phyloP scores from a whole-genome alignment of 2,113 vertebrate species.

The Camelus dromedarius region DNA sequence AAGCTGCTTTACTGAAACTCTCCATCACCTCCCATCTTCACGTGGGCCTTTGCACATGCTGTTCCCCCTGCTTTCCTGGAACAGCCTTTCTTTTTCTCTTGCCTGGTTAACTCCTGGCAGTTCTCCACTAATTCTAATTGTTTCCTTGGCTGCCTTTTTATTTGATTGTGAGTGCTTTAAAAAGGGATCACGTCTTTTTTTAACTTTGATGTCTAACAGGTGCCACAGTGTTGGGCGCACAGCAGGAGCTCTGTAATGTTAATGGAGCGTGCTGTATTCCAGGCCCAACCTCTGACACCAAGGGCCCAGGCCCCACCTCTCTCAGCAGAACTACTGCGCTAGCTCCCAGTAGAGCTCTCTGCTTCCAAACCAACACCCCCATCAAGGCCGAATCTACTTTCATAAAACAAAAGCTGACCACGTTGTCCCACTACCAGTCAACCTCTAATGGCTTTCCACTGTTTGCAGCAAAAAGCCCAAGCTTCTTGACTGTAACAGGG shows the following conservation, averaged over 20 bases:
- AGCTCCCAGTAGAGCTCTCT: background rate
- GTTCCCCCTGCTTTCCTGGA: background rate
- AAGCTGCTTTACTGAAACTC: too few relatives aligned
- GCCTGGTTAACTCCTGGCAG: background rate
- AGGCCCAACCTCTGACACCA: background rate
- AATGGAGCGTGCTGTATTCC: rapidly evolving
- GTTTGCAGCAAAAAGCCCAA: background rate
- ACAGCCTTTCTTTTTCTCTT: background rate
- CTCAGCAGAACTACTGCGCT: background rate
- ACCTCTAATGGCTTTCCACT: background rate
- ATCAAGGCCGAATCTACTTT: background rate
- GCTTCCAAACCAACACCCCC: background rate
- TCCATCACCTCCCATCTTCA: background rate
- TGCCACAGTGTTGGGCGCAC: background rate
- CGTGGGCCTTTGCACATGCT: background rate
- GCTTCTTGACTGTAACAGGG: background rate
- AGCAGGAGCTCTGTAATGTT: background rate
- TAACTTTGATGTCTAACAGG: background rate
- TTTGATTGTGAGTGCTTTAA: background rate
- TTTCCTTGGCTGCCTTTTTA: background rate
- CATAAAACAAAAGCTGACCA: background rate
- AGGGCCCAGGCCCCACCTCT: background rate
- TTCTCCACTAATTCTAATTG: background rate
- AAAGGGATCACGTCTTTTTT: background rate
- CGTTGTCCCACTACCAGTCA: too few relatives aligned